Evolutionary conservation across 2,888 invertebrate genomes (phyloP).

Genomic region (Diaphora mendica): DNA sequence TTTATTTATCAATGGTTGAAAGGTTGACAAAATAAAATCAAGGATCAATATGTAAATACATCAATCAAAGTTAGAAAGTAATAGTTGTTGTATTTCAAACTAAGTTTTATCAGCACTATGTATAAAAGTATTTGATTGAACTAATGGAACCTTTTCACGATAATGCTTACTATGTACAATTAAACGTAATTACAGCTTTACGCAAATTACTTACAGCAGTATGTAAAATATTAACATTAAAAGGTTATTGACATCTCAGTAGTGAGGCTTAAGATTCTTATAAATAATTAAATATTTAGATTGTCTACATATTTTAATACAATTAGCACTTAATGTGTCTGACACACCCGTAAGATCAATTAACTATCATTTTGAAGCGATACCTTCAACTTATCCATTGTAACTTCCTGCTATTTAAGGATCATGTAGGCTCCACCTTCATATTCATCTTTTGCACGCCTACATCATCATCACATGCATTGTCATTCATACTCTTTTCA

Average conservation of each 20-base stretch:
- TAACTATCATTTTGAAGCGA: not conserved
- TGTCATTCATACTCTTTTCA: too few relatives aligned
- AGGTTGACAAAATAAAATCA: too few relatives aligned
- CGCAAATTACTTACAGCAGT: not conserved
- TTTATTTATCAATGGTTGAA: too few relatives aligned
- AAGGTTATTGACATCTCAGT: constrained; percentile 5
- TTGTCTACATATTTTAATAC: constrained; percentile 1
- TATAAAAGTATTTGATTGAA: too few relatives aligned
- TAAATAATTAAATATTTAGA: constrained; percentile 4
- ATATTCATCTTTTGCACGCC: too few relatives aligned
- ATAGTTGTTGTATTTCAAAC: too few relatives aligned
- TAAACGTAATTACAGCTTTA: not conserved
- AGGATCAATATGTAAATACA: too few relatives aligned
- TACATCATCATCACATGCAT: too few relatives aligned
- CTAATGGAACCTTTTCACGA: not conserved
- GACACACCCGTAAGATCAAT: not conserved
- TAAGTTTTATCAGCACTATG: too few relatives aligned
- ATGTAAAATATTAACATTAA: constrained; percentile 3
- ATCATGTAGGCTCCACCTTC: too few relatives aligned
- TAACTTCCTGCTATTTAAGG: not conserved
- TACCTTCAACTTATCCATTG: not conserved
- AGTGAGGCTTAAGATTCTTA: not conserved
- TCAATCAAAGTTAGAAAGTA: too few relatives aligned
- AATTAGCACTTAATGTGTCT: constrained; percentile 1
- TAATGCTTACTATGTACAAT: not conserved